These are phyloP conservation scores for Acleris holmiana DNA, from an alignment of 2,888 invertebrate genomes.

Conservation along the genomic window DNA sequence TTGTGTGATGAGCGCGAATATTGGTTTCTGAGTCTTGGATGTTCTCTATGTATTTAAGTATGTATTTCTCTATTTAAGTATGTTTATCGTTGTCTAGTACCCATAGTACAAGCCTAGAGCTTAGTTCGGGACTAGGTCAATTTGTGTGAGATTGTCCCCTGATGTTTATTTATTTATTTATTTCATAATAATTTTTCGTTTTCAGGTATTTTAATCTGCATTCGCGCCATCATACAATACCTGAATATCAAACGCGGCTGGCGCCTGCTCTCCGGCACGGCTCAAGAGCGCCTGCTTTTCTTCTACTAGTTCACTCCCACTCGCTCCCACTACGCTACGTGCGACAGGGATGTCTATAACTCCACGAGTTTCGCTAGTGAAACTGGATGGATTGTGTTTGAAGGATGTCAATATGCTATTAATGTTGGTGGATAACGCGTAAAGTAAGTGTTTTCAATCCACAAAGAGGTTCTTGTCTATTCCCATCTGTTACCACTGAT, in stretches of 20 bases:
- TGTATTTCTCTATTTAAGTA: too few relatives aligned
- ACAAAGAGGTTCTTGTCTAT: too few relatives aligned
- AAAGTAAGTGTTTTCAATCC: too few relatives aligned
- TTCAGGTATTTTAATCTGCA: conserved; percentile 92
- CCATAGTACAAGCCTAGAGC: too few relatives aligned
- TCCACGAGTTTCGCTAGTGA: conserved; percentile 1
- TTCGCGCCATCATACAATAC: conserved; percentile 94
- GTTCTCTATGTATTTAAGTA: too few relatives aligned
- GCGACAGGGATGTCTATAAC: conserved; percentile 4
- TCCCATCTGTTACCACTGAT: too few relatives aligned
- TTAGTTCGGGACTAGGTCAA: too few relatives aligned
- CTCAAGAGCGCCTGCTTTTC: conserved; percentile 94
- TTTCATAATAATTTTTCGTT: conserved; percentile 42
- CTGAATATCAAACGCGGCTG: conserved; percentile 95
- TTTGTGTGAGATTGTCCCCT: too few relatives aligned
- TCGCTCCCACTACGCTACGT: conserved; percentile 13
- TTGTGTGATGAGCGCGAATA: too few relatives aligned
- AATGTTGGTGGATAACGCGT: background rate
- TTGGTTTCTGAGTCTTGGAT: too few relatives aligned
- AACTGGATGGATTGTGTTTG: background rate
- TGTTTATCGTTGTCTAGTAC: too few relatives aligned
- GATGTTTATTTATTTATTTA: background rate
- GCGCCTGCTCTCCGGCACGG: conserved; percentile 93
- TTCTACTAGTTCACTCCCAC: conserved; percentile 86
- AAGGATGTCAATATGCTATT: background rate